A percentile compares a stretch with the other conserved stretches of the same genome.
Conservation (phyloP, 92 coral and sea anemone genomes). For the Diadumene lineata region DNA sequence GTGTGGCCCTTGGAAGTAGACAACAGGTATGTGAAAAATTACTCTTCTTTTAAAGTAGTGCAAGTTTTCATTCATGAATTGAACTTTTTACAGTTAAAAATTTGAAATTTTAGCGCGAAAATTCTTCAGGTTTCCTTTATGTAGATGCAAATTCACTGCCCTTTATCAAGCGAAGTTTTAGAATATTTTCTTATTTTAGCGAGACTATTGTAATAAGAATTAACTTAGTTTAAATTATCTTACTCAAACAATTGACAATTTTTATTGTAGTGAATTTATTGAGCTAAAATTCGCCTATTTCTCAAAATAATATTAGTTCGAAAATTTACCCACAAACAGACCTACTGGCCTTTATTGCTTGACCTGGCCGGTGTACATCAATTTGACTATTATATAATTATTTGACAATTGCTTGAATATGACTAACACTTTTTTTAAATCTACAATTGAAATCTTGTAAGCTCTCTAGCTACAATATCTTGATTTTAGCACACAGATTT, state of each 20-base stretch:
- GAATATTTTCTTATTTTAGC: background rate
- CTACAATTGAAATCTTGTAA: background rate
- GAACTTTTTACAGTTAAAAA: background rate
- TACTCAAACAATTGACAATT: too few species aligned
- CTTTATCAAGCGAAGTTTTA: background rate
- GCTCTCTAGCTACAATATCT: background rate
- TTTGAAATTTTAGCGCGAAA: constrained; percentile 10
- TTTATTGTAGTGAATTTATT: background rate
- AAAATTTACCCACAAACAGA: background rate
- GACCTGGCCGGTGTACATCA: background rate
- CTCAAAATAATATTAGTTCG: background rate
- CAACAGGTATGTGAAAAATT: constrained; percentile 24
- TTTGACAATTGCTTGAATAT: background rate
- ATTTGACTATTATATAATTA: background rate
- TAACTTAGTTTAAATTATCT: too few species aligned
- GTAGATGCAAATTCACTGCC: background rate
- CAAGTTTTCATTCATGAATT: background rate
- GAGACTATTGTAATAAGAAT: too few species aligned
- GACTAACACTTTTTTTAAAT: background rate
- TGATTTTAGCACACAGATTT: background rate
- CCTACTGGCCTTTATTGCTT: background rate
- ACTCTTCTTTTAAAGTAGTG: constrained; percentile 8
- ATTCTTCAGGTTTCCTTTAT: background rate
- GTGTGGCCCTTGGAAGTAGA: constrained; percentile 17
- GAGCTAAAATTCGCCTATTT: background rate